Conservation (phyloP, 1,140 invertebrate species). For the Centruroides vittatus region DNA sequence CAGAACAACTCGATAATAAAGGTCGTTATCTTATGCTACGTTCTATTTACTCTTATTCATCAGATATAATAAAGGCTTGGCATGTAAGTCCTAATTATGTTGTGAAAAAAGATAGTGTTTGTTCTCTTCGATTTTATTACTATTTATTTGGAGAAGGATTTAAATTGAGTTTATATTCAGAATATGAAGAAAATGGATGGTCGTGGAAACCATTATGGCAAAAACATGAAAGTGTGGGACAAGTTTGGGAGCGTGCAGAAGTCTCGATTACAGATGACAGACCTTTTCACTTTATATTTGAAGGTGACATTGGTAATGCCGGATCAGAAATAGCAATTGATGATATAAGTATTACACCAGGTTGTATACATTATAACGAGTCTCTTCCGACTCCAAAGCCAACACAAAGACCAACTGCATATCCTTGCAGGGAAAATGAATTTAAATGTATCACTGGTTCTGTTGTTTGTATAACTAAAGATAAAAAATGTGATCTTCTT, state of each 20-base stretch:
- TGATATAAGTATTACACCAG: constrained; percentile 9
- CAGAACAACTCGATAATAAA: constrained; percentile 2
- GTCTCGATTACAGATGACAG: background rate
- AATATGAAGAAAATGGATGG: constrained; percentile 11
- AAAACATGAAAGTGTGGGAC: constrained; percentile 2
- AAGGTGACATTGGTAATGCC: constrained; percentile 5
- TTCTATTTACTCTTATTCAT: background rate
- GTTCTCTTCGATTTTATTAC: constrained; percentile 12
- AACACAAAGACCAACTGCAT: constrained; percentile 7
- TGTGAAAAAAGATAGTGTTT: background rate
- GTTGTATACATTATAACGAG: constrained; percentile 1
- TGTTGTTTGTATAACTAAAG: constrained; percentile 7
- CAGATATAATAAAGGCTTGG: background rate
- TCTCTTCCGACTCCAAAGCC: constrained; percentile 5
- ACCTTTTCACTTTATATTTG: constrained; percentile 14
- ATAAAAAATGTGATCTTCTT: constrained; percentile 9
- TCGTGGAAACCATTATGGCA: constrained; percentile 1
- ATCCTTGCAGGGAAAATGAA: background rate
- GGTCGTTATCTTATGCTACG: constrained; percentile 5
- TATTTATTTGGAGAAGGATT: constrained; percentile 7
- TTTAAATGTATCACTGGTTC: constrained; percentile 7
- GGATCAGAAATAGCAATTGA: constrained; percentile 5
- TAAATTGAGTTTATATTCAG: constrained; percentile 7
- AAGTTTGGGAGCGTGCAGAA: constrained; percentile 8
- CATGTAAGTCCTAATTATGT: constrained; percentile 12